Conservation (phyloP, 53 echinoderm and acorn worm species). For the Zoroaster sp. region DNA sequence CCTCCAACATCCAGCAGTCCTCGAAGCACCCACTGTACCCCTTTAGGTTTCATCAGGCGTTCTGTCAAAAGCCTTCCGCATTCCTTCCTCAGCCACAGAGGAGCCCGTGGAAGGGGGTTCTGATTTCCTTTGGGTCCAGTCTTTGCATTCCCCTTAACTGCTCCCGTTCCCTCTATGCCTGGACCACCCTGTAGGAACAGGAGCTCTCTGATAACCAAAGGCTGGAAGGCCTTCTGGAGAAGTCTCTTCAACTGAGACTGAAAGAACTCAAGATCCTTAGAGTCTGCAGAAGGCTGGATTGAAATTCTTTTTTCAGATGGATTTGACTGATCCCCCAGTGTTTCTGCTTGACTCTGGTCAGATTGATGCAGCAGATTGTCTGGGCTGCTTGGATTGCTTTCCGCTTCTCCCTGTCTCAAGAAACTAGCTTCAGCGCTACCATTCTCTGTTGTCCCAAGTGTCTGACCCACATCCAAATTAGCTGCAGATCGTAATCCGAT, state of each 20-base stretch:
- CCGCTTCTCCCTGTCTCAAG: too few species aligned
- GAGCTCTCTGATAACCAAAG: conserved; percentile 83
- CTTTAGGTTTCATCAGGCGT: conserved; percentile 77
- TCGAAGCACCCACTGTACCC: conserved; percentile 75
- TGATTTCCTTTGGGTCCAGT: background rate
- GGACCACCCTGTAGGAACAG: conserved; percentile 86
- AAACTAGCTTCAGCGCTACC: too few species aligned
- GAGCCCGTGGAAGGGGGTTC: conserved; percentile 78
- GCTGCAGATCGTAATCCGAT: background rate
- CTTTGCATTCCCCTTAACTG: background rate
- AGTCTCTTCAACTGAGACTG: conserved; percentile 65
- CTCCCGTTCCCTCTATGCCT: conserved; percentile 19
- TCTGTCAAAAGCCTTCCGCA: conserved; percentile 83
- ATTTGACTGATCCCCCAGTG: background rate
- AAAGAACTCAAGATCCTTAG: conserved; percentile 41
- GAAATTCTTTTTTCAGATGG: background rate
- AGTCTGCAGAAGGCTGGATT: background rate
- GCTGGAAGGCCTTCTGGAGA: conserved; percentile 74
- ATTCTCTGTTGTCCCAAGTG: background rate
- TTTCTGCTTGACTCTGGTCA: background rate
- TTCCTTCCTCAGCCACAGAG: conserved; percentile 77
- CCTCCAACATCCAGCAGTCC: conserved; percentile 87
- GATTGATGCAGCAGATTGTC: background rate
- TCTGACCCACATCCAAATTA: background rate
- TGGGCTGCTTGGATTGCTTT: background rate